A percentile compares a stretch with the other conserved stretches of the same genome.
These are phyloP conservation scores for Octomys mimax DNA, from an alignment of 2,797 vertebrate genomes.

Conservation along the genomic window DNA sequence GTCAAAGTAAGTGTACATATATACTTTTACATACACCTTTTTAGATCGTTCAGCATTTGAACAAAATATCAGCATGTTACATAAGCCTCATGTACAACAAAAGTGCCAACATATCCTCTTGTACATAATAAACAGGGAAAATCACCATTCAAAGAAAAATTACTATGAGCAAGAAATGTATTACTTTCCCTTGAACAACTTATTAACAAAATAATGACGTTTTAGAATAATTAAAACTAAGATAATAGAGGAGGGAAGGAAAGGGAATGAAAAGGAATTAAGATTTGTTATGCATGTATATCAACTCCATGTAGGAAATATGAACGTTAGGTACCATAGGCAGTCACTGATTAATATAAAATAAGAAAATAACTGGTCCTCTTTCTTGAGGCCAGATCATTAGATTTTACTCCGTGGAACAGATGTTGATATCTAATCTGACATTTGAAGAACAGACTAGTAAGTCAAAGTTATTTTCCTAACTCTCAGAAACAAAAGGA, in stretches of 20 bases:
- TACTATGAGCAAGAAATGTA: background rate
- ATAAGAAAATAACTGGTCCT: background rate
- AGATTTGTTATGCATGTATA: background rate
- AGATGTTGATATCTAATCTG: background rate
- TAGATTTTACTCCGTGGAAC: background rate
- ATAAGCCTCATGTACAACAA: background rate
- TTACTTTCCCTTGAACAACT: background rate
- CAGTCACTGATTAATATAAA: background rate
- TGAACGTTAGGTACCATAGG: background rate
- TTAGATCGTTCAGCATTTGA: constrained; percentile 12
- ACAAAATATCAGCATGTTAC: background rate
- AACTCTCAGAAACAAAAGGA: background rate
- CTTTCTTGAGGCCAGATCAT: background rate
- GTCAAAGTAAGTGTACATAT: background rate
- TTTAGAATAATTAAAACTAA: constrained; percentile 17
- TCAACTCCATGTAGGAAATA: background rate
- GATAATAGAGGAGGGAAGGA: background rate
- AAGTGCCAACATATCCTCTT: background rate
- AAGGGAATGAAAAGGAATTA: background rate
- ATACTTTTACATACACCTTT: background rate
- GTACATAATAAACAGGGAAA: background rate
- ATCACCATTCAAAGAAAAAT: background rate
- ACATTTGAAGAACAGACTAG: background rate
- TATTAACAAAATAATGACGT: background rate
- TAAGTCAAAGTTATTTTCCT: background rate